Percentiles rank a stretch among this genome's conserved stretches.
Evolutionary conservation across 2,113 vertebrate species (phyloP).

Genomic region (Cyanoliseus patagonus): DNA sequence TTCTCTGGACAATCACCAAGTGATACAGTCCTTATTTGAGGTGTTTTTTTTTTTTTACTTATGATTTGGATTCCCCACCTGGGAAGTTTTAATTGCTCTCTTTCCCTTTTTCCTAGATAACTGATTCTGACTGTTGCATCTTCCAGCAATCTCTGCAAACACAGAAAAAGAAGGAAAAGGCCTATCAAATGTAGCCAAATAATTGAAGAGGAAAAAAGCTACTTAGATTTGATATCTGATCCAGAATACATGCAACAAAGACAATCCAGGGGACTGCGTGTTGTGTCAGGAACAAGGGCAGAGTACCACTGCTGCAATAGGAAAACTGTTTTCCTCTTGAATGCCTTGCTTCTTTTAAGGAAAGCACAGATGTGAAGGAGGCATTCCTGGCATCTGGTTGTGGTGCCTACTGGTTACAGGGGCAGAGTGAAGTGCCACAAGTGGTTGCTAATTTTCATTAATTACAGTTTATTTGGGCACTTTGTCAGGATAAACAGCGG

Average conservation of each 20-base stretch:
- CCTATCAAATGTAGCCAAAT: neutral
- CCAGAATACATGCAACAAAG: neutral
- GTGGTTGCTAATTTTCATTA: neutral
- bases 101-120: neutral
- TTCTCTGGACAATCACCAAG: neutral
- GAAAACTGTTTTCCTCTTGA: neutral
- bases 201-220: neutral
- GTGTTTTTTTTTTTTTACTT: neutral
- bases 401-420: neutral
- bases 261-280: fast-evolving
- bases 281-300: neutral
- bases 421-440: neutral
- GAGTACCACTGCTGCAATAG: neutral
- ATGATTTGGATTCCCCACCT: neutral
- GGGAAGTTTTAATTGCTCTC: neutral
- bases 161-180: neutral
- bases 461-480: neutral
- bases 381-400: neutral
- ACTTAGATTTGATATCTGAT: neutral
- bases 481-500: neutral
- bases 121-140: neutral
- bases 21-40: neutral
- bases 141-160: neutral
- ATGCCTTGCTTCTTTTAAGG: too few species aligned
- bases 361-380: neutral